Conservation (phyloP, 2,797 vertebrate genomes). For the Australoheros facetus region DNA sequence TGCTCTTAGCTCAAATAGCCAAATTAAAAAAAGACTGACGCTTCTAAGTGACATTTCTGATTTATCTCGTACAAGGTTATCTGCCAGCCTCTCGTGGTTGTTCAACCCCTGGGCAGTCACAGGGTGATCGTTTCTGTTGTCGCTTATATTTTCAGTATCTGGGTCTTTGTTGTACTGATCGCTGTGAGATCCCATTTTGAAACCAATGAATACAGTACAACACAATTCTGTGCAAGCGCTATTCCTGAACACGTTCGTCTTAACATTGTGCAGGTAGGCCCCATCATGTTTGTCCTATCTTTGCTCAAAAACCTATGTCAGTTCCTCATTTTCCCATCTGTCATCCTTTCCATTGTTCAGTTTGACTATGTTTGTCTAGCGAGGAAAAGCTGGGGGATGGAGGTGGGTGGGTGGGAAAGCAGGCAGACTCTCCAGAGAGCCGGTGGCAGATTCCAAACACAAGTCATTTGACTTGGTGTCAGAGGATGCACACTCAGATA, state of each 20-base stretch:
- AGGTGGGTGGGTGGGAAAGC: neutral
- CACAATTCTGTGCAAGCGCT: neutral
- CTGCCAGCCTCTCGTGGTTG: slow-evolving; percentile 25
- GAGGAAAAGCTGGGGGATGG: neutral
- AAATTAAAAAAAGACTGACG: slow-evolving; percentile 28
- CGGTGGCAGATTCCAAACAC: slow-evolving; percentile 49
- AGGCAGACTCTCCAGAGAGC: slow-evolving; percentile 43
- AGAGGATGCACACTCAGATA: slow-evolving; percentile 48
- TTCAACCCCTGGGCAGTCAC: neutral
- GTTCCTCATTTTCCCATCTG: neutral
- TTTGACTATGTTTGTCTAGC: slow-evolving; percentile 20
- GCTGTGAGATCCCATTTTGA: slow-evolving; percentile 4
- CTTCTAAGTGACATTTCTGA: slow-evolving; percentile 38
- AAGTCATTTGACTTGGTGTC: slow-evolving; percentile 63
- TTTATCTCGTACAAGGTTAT: slow-evolving; percentile 60
- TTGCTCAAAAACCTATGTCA: neutral
- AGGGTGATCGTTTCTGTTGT: slow-evolving; percentile 12
- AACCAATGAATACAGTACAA: neutral
- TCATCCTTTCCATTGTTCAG: slow-evolving; percentile 21
- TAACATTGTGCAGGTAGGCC: neutral
- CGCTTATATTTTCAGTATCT: slow-evolving; percentile 6
- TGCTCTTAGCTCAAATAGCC: slow-evolving; percentile 45
- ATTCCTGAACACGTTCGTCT: neutral
- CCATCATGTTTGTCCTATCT: neutral
- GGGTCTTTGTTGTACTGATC: neutral